Evolutionary conservation across 2,113 vertebrate genomes (phyloP).

Genomic region (Madoqua kirkii): DNA sequence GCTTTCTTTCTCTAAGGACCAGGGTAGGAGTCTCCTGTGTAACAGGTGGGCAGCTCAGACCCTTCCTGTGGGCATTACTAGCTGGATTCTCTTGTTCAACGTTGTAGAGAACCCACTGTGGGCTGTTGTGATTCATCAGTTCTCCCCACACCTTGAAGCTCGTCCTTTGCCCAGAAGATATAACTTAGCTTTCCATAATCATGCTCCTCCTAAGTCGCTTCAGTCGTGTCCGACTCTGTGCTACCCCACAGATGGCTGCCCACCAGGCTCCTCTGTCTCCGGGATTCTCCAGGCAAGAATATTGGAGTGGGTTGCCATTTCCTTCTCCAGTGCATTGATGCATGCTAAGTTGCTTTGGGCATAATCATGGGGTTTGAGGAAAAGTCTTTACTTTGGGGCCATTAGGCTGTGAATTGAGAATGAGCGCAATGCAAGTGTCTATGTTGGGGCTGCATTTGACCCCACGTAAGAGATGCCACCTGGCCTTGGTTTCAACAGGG

Average conservation of each 20-base stretch:
- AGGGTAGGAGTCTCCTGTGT: not conserved
- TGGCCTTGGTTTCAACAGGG: not conserved
- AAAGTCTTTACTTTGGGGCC: not conserved
- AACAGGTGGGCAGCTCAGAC: not conserved
- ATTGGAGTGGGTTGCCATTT: no score
- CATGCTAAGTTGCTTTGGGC: no score
- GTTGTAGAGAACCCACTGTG: not conserved
- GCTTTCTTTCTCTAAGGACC: not conserved
- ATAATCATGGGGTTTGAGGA: rapidly evolving
- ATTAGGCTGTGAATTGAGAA: not conserved
- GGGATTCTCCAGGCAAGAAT: no score
- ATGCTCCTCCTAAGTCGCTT: no score
- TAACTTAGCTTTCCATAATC: not conserved
- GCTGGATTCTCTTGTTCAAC: not conserved
- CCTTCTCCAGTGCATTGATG: no score
- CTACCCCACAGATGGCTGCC: no score
- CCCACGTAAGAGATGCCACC: not conserved
- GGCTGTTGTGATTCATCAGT: no score
- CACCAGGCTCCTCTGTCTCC: no score
- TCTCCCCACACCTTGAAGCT: not conserved
- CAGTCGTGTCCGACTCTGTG: no score
- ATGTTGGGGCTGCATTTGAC: not conserved
- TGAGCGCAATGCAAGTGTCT: not conserved
- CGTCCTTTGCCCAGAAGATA: not conserved
- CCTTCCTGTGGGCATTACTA: not conserved